Percentiles rank a stretch among this genome's conserved stretches.
Conservation (phyloP, 2,888 invertebrate species). For the Cataglyphis rosenhaueri region DNA sequence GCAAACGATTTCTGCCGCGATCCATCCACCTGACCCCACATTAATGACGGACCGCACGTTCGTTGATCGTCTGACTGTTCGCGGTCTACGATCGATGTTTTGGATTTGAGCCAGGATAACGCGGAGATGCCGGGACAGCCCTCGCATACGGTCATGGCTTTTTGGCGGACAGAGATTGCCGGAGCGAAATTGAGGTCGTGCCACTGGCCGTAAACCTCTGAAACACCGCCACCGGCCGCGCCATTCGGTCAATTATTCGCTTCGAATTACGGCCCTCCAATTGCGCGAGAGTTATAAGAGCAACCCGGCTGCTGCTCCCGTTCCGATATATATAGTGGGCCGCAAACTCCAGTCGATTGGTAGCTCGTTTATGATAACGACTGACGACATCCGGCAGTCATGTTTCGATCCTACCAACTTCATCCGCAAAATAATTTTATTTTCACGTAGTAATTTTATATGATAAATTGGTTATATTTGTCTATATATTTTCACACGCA, state of each 20-base stretch:
- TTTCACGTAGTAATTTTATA: background rate
- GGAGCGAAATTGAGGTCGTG: slow-evolving; percentile 79
- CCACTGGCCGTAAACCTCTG: slow-evolving; percentile 76
- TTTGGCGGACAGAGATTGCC: slow-evolving; percentile 66
- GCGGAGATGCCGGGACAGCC: slow-evolving; percentile 41
- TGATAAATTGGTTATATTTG: background rate
- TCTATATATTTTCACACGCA: background rate
- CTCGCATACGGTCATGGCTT: slow-evolving; percentile 36
- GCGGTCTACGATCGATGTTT: slow-evolving; percentile 52
- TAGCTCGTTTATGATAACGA: slow-evolving; percentile 60
- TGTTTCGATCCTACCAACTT: slow-evolving; percentile 16
- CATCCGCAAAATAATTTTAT: slow-evolving; percentile 4
- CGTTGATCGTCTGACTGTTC: slow-evolving; percentile 43
- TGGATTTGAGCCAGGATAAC: slow-evolving; percentile 56
- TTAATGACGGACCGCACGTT: slow-evolving; percentile 46
- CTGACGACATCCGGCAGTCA: slow-evolving; percentile 48
- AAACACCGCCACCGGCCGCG: slow-evolving; percentile 70
- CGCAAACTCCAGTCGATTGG: slow-evolving; percentile 51
- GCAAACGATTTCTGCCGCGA: background rate
- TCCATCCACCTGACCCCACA: slow-evolving; percentile 14
- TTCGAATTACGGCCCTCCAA: slow-evolving; percentile 75
- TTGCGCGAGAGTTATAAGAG: slow-evolving; percentile 69
- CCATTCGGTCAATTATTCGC: slow-evolving; percentile 77
- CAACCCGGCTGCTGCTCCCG: slow-evolving; percentile 40
- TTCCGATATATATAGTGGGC: slow-evolving; percentile 42